Base-by-base conservation (phyloP, 2,113 vertebrate genomes). In the Eurypyga helias region DNA sequence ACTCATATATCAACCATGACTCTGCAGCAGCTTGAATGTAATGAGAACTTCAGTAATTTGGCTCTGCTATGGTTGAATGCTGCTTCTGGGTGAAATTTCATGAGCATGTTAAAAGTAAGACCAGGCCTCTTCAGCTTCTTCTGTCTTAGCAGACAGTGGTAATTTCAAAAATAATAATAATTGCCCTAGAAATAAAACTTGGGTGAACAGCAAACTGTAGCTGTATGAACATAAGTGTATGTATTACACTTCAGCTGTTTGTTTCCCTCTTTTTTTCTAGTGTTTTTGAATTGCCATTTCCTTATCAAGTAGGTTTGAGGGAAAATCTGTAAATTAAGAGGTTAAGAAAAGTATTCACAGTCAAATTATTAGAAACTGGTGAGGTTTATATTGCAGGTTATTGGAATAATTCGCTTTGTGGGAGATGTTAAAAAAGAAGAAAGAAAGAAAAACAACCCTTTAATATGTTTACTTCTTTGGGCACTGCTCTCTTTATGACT, bases 1-100 rank as follows among this genome's bases (percentile, higher is more conserved):
- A 72, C 87, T 98, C 84, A 41, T 97, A 96, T 89, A 94, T 97
- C 95, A 96, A 54, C 72, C 71, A 58, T 73, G 92, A 93, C 90
- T 97, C 66, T 96, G 83, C 65, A 77, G 36, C 29, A 80, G 83
- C 80, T 67, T 69, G 81, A 65, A 86, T 73, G 72, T 92, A 97
- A 95, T 93, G 86, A 97, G 89, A 96, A 92, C 80, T 87, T 88
- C 62, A 87, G 84, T 82, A 82, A 93, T 94, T 92, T 92, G 73
- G 33, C 75, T 96, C 87, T 97, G 95, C 94, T 96, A 76, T 90
- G 93, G 87, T 62, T 96, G 90, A 96, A 52, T 83, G 73, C 89
- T 89, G 43, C 87, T 92, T 88, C 84, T 93, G 93, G 78, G 43
- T 96, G 79, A 87, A 93, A 71, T 96, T 88, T 92, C 75, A 89